Base-by-base conservation (phyloP, 2,113 vertebrate species). In the Halcyon malimbica region DNA sequence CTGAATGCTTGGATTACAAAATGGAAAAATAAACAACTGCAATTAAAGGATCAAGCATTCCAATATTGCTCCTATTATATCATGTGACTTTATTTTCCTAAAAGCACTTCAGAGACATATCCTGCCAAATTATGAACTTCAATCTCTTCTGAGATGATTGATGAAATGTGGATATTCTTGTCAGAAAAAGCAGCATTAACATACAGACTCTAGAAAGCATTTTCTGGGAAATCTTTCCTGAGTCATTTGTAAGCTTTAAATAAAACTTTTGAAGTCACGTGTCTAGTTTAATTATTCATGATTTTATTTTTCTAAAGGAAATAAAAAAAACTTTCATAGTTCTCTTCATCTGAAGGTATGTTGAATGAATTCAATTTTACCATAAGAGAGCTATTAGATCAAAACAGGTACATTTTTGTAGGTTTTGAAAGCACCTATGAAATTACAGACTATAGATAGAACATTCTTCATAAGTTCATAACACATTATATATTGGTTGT, bases 21-120 rank as follows among this genome's bases (percentile, higher is more conserved):
- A 89, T 64, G 83, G 83, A 83, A 90, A 95, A 96, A 95, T 93
- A 77, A 94, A 90, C 74, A 91, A 73, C 63, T 73, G 59, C 79
- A 96, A 95, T 87, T 97, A 91, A 79, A 53, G 54, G 59, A 90
- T 92, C 80, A 94, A 91, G 50, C 24, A 44, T 63, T 91, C 51
- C 74, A 79, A 28, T 65, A 68, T 74, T 76, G 33, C 42, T 67
- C 12, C 37, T 81, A 80, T 82, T 89, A 48, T 50, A 57, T 78
- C 46, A 74, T n/a, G 31, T 73, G 64, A 95, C 83, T 86, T 74
- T 63, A 67, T 92, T 73, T 93, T 73, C 56, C 73, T 94, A 77
- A 91, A 91, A 93, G 74, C 29, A 87, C 67, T 95, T 78, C 83
- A 94, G 69, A 71, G 60, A 74, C 78, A 93, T 92, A 86, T 50